Evolutionary conservation across 1,140 invertebrate species (phyloP), one percentile per base, ranked within the genome.

Genomic region (Drosophila kikkawai): DNA sequence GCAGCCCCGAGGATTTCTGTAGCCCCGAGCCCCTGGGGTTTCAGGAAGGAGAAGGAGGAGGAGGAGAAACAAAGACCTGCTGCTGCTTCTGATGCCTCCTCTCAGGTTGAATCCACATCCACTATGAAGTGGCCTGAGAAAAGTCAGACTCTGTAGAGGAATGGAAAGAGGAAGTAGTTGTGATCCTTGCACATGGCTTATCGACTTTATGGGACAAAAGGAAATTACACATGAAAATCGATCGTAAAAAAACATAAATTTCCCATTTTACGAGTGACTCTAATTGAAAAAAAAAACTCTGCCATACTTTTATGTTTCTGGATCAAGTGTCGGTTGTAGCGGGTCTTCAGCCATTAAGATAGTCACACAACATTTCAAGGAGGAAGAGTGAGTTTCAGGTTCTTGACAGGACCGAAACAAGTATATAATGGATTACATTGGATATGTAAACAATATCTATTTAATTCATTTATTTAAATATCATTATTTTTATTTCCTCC

Each of bases 211-310:
- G 59, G 79, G 58, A 74, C 73, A 80, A 75, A 85, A 68, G 82
- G 73, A 85, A 83, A 80, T 68, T 75, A 63, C 69, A 57, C 64
- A 73, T 73, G 69, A 73, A 73, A 73, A 73, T 73, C 53, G 68
- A 73, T 73, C 55, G 53, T 67, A 42, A 75, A 76, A 71, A 79
- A 50, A 34, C 63, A 80, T 85, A 85, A 85, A 84, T 77, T 51
- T 55, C 34, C 36, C 60, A 47, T 64, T 83, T 84, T 84, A 84
- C 36, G 81, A 80, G 26, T 41, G 47, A 7, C 55, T 73, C 57
- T 74, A 74, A 73, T 74, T 74, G 68, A 75, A 75, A 42, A 17
- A 47, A 26, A 13, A 74, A 74, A 75, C 47, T 45, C 9, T 34
- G 67, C 26, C 67, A 50, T 73, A 60, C n/a, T 50, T 73, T 68